A percentile compares a stretch with the other conserved stretches of the same genome.
Evolutionary conservation across 2,113 vertebrate species (phyloP).

Genomic region (Pseudolaguvia tuberculata): DNA sequence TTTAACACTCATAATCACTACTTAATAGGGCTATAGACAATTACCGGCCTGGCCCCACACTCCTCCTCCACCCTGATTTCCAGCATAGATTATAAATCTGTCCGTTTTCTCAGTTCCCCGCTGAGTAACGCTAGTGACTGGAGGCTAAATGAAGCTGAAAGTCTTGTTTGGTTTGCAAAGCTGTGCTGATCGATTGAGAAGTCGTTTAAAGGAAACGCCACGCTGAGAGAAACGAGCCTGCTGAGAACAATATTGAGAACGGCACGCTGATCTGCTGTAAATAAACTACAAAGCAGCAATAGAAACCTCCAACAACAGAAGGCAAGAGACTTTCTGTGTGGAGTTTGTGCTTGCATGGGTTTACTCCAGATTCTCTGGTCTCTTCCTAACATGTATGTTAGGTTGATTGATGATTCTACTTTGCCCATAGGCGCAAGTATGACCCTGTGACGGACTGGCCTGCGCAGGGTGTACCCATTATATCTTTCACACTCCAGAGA

Average conservation of each 20-base stretch:
- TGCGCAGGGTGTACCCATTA: too few relatives aligned
- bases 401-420: too few relatives aligned
- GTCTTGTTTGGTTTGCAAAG: constrained; percentile 23
- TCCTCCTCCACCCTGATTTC: not conserved
- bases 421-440: too few relatives aligned
- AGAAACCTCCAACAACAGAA: too few relatives aligned
- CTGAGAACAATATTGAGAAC: not conserved
- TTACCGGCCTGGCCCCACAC: not conserved
- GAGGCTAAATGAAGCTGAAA: constrained; percentile 15
- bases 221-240: not conserved
- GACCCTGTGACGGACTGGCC: too few relatives aligned
- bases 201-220: not conserved
- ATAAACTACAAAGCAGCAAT: too few relatives aligned
- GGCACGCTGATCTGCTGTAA: not conserved
- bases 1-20: constrained; percentile 12
- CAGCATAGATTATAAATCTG: constrained; percentile 34
- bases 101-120: constrained; percentile 19
- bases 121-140: not conserved
- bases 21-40: constrained; percentile 6
- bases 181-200: not conserved
- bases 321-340: too few relatives aligned
- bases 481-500: too few relatives aligned
- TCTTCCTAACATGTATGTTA: too few relatives aligned
- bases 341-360: too few relatives aligned
- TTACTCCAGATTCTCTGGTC: too few relatives aligned